Evolutionary conservation across 2,888 invertebrate species (phyloP), one percentile per base, ranked within the genome.

Genomic region (Drosophila recens): DNA sequence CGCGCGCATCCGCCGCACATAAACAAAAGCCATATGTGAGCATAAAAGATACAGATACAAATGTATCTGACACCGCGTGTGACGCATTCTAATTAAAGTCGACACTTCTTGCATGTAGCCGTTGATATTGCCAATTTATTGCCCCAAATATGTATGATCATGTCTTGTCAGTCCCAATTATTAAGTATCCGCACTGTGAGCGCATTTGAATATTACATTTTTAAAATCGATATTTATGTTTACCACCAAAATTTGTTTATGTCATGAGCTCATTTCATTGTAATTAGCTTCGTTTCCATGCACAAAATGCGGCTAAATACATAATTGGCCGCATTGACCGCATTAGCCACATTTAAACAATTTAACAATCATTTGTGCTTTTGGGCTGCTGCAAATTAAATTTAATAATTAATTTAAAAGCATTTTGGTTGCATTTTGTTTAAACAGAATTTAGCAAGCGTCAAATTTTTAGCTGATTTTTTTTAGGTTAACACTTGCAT

Each of bases 11-110:
- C 40, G 45, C 49, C 40, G 45, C 56, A 67, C 17, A 54, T 11
- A 34, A 52, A 64, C 43, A 61, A 51, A 38, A 20, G 36, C 34
- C 52, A 46, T 46, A 34, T 59, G 48, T 40, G 48, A 45, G 71
- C 62, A 48, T 27, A 15, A 15, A 42, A 62, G 54, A 62, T 62
- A 57, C 23, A 59, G 61, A 62, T 67, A 67, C 59, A 66, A 66
- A 64, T 71, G 67, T 72, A 65, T 72, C 63, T 75, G 34, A 45
- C 36, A 40, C 34, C 57, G 36, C 45, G 23, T 78, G 57, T 62
- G 79, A 58, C 70, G 57, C 61, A 80, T 71, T 80, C 77, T 80
- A 77, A 77, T 77, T 77, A 80, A 56, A 57, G 23, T 4, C 15
- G 63, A 61, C 59, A 75, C 33, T 43, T 69, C 61, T 64, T 49